Evolutionary conservation across 2,113 vertebrate genomes (phyloP).

Genomic region (Romanogobio albipinnatus): DNA sequence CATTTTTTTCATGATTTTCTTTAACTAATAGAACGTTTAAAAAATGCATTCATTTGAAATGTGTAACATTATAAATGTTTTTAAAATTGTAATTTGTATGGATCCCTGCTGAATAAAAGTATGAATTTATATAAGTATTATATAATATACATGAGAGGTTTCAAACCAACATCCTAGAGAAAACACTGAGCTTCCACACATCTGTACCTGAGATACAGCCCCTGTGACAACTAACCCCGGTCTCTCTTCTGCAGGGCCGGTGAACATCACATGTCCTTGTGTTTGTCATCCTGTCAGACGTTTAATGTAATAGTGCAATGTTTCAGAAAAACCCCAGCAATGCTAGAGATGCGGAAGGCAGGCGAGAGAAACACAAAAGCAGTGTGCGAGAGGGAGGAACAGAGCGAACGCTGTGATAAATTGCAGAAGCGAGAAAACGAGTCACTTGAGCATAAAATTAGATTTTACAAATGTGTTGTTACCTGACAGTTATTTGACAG

Average conservation of each 20-base stretch:
- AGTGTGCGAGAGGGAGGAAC: slow-evolving; percentile 50
- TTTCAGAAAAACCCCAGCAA: slow-evolving; percentile 74
- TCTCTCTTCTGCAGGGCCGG: too few species aligned
- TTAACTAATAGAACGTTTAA: too few species aligned
- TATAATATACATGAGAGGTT: too few species aligned
- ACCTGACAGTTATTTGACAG: slow-evolving; percentile 80
- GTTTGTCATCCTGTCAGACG: slow-evolving; percentile 62
- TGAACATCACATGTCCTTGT: not conserved
- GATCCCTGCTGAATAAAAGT: not conserved
- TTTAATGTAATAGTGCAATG: slow-evolving; percentile 62
- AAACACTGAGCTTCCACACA: too few species aligned
- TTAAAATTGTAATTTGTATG: not conserved
- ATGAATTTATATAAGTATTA: not conserved
- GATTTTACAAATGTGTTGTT: slow-evolving; percentile 86
- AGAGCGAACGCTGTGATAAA: slow-evolving; percentile 76
- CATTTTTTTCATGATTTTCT: too few species aligned
- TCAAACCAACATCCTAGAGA: too few species aligned
- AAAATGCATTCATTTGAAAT: too few species aligned
- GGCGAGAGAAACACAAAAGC: slow-evolving; percentile 53
- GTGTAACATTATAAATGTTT: not conserved
- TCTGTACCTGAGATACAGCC: too few species aligned
- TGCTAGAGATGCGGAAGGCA: slow-evolving; percentile 59
- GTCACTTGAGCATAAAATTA: slow-evolving; percentile 86
- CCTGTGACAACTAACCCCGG: too few species aligned
- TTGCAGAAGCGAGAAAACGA: slow-evolving; percentile 73